Evolutionary conservation across 2,113 vertebrate species (phyloP), one percentile per base, ranked within the genome.

Genomic region (Anhinga rufa): DNA sequence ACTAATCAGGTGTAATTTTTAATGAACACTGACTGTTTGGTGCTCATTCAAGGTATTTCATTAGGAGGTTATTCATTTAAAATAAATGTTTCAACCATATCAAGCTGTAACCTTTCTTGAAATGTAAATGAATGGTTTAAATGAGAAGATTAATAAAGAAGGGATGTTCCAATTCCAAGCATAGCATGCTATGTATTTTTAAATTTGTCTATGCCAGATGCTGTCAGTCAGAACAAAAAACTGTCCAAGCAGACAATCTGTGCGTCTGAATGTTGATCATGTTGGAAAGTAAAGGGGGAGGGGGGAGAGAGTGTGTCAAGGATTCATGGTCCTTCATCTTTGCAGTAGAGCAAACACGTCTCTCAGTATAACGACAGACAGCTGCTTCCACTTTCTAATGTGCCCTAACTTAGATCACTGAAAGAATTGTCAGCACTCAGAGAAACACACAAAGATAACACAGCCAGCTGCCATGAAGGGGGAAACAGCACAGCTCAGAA

Each of bases 291-390:
- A 98, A 96, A 93, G 96, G 97, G 97, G 98, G 97, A 97, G 98
- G 98, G 97, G 96, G 96, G 97, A 98, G 98, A 98, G 98, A 98
- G 98, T 99, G 98, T 99, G 99, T 99, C 99, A 99, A 99, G 99
- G 99, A 99, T 99, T 99, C 98, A 97, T 98, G 99, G 99, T 99
- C 99, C 99, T 99, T 99, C 99, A 99, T 99, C 99, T 99, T 99
- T 98, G 99, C 99, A 99, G 99, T 98, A 99, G 98, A 99, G 99
- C 99, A 99, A 99, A 99, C 99, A 99, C 98, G 98, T 99, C 99
- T 99, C 99, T 99, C 99, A 98, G 99, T 99, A 99, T 99, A 99
- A 99, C 99, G 98, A 99, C 99, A 99, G 99, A 99, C 99, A 99
- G 99, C 99, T 99, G 99, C 99, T 99, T 99, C 99, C 99, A 99